Evolutionary conservation across 1,140 invertebrate genomes (phyloP).

Genomic region (Pantala flavescens): DNA sequence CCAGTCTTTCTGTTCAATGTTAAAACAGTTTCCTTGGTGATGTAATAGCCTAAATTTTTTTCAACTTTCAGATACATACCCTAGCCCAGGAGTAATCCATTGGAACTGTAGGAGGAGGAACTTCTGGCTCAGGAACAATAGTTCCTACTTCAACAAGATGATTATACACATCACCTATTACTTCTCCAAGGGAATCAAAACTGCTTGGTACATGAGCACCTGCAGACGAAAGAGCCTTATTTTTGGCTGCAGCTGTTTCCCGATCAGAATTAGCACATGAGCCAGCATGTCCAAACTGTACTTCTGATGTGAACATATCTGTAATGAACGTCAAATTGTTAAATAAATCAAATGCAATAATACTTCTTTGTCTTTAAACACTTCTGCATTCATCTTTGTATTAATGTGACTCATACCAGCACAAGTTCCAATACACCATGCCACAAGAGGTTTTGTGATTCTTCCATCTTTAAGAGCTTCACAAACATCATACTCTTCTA

Average conservation of each 20-base stretch:
- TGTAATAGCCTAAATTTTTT: too few species aligned
- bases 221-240: conserved; percentile 65
- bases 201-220: conserved; percentile 86
- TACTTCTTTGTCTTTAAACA: background rate
- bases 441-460: conserved; percentile 90
- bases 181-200: conserved; percentile 83
- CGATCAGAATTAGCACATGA: conserved; percentile 90
- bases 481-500: conserved; percentile 98
- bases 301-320: conserved; percentile 90
- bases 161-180: conserved; percentile 66
- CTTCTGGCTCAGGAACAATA: conserved; percentile 79
- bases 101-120: conserved; percentile 95
- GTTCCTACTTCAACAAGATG: conserved; percentile 68
- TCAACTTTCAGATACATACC: conserved; percentile 36
- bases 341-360: conserved; percentile 12
- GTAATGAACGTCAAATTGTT: conserved; percentile 25
- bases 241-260: conserved; percentile 94
- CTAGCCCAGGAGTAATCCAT: conserved; percentile 99
- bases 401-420: conserved; percentile 37
- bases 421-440: conserved; percentile 97
- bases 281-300: conserved; percentile 99
- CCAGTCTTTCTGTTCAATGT: too few species aligned
- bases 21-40: too few species aligned
- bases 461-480: conserved; percentile 67
- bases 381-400: background rate